These are phyloP conservation scores for Eidolon helvum DNA, from an alignment of 2,113 vertebrate species.

Conservation along the genomic window DNA sequence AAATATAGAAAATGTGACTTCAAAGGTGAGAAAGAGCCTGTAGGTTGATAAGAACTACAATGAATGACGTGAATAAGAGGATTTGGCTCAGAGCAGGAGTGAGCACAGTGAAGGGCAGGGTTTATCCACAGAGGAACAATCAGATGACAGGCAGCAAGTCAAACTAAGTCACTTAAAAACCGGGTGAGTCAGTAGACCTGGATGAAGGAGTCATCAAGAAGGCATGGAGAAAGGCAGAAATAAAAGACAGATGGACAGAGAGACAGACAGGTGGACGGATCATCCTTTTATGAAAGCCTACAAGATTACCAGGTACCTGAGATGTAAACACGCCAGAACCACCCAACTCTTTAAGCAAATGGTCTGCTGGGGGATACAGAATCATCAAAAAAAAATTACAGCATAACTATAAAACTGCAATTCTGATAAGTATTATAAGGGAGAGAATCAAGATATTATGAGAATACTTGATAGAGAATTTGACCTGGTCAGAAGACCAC, in stretches of 20 bases:
- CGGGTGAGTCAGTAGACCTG: too few relatives aligned
- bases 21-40: background rate
- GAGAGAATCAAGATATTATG: background rate
- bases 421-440: background rate
- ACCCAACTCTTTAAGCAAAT: background rate
- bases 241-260: too few relatives aligned
- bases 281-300: background rate
- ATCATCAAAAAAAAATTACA: background rate
- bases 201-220: background rate
- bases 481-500: background rate
- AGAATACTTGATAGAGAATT: background rate
- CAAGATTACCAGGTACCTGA: background rate
- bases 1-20: background rate
- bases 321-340: background rate
- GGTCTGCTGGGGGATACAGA: background rate
- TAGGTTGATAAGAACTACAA: background rate
- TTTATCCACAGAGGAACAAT: background rate
- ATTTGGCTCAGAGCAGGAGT: background rate
- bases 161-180: background rate
- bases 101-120: rapidly evolving
- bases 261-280: background rate
- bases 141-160: too few relatives aligned
- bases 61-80: background rate
- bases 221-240: background rate
- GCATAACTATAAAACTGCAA: background rate